Evolutionary conservation across 2,888 invertebrate species (phyloP).

Genomic region (Erebia palarica): DNA sequence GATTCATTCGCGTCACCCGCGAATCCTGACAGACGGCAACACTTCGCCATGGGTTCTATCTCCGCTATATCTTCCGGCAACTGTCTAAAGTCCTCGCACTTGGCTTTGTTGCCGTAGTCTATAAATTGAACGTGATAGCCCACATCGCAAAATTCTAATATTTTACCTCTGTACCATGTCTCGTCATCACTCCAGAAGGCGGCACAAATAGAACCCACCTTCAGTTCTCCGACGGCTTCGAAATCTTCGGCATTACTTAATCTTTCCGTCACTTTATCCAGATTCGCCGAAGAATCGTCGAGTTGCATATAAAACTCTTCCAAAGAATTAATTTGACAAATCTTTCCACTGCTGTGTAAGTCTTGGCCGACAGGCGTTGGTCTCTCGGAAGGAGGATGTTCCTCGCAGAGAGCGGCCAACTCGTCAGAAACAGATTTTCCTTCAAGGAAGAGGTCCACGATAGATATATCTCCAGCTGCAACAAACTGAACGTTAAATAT

Average conservation of each 20-base stretch:
- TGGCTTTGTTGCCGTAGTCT: conserved; percentile 87
- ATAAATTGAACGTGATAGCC: conserved; percentile 84
- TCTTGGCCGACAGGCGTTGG: conserved; percentile 73
- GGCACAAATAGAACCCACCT: conserved; percentile 84
- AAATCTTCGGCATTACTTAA: conserved; percentile 79
- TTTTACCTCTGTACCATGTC: conserved; percentile 85
- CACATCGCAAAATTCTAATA: conserved; percentile 81
- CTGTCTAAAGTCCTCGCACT: conserved; percentile 81
- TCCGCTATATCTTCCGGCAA: conserved; percentile 83
- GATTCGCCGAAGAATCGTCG: conserved; percentile 77
- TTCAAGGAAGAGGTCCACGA: conserved; percentile 84
- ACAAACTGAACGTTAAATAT: conserved; percentile 87
- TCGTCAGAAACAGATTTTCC: conserved; percentile 85
- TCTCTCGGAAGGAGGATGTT: conserved; percentile 60
- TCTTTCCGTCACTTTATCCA: conserved; percentile 84
- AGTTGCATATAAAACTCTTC: conserved; percentile 89
- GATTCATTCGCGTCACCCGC: conserved; percentile 71
- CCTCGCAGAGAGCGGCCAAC: conserved; percentile 79
- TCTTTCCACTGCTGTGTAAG: conserved; percentile 80
- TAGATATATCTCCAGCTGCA: conserved; percentile 84
- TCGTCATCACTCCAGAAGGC: conserved; percentile 86
- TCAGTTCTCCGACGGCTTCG: conserved; percentile 73
- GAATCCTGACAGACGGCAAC: conserved; percentile 82
- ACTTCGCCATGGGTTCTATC: conserved; percentile 84
- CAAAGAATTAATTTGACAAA: conserved; percentile 86